Evolutionary conservation across 2,113 vertebrate species (phyloP).

Genomic region (Daphoenositta chrysoptera): DNA sequence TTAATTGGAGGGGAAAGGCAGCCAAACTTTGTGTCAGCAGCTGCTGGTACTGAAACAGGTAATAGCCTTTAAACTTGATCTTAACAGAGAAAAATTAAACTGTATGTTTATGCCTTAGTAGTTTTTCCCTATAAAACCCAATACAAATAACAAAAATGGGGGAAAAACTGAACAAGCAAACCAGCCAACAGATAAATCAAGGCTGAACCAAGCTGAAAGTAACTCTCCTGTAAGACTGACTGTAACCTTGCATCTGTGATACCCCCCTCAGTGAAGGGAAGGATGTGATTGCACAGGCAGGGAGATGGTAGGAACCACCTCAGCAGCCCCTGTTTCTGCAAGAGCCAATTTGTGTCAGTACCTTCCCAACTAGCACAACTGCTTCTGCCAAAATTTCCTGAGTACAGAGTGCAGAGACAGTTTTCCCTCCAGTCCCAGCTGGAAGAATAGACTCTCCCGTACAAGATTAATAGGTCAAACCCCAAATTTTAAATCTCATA

Average conservation of each 20-base stretch:
- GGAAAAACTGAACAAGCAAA: neutral
- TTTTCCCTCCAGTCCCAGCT: neutral
- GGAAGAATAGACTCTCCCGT: neutral
- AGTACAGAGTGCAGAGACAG: neutral
- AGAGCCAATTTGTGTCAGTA: neutral
- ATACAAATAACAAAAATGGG: neutral
- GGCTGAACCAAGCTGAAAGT: neutral
- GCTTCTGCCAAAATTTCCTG: neutral
- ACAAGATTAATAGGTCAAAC: neutral
- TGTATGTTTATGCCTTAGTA: neutral
- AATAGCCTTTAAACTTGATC: neutral
- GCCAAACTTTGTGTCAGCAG: neutral
- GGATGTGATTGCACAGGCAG: neutral
- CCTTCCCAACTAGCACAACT: neutral
- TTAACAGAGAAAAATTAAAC: neutral
- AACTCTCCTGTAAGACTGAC: neutral
- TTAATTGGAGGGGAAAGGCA: accelerated
- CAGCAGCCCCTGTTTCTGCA: neutral
- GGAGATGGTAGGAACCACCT: neutral
- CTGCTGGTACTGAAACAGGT: neutral
- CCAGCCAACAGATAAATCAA: neutral
- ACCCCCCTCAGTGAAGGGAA: neutral
- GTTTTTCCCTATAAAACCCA: neutral
- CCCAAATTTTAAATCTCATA: neutral
- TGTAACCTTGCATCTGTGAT: neutral